Evolutionary conservation across 1,140 invertebrate species (phyloP).

Genomic region (Goniozus legneri): DNA sequence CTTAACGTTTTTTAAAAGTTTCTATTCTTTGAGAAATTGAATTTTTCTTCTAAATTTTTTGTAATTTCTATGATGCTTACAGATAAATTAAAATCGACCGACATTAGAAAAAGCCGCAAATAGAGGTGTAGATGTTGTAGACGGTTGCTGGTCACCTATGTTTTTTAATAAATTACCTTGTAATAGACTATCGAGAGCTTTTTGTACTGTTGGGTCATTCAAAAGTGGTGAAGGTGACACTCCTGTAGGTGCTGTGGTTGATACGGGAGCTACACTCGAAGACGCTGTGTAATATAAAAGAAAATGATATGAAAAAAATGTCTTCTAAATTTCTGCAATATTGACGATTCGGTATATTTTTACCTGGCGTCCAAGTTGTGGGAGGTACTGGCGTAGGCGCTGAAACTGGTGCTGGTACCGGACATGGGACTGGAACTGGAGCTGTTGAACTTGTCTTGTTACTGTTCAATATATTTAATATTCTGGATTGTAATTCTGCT

Average conservation of each 20-base stretch:
- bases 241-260: constrained; percentile 27
- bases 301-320: too few relatives aligned
- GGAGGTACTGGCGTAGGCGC: constrained; percentile 33
- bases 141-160: constrained; percentile 44
- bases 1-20: not conserved
- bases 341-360: constrained; percentile 12
- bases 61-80: constrained; percentile 3
- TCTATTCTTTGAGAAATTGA: not conserved
- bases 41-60: not conserved
- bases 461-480: constrained; percentile 77
- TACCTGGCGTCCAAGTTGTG: constrained; percentile 37
- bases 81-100: constrained; percentile 39
- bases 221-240: constrained; percentile 58
- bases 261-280: constrained; percentile 24
- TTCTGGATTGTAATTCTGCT: constrained; percentile 78
- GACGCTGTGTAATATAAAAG: too few relatives aligned
- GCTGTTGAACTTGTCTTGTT: constrained; percentile 35
- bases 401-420: constrained; percentile 34
- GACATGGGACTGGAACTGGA: constrained; percentile 25
- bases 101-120: constrained; percentile 52
- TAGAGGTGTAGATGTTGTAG: constrained; percentile 35
- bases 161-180: constrained; percentile 63
- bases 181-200: constrained; percentile 71
- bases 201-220: constrained; percentile 70
- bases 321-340: not conserved